Evolutionary conservation across 2,797 vertebrate species (phyloP), one percentile per base, ranked within the genome.

Genomic region (Arvicola amphibius): DNA sequence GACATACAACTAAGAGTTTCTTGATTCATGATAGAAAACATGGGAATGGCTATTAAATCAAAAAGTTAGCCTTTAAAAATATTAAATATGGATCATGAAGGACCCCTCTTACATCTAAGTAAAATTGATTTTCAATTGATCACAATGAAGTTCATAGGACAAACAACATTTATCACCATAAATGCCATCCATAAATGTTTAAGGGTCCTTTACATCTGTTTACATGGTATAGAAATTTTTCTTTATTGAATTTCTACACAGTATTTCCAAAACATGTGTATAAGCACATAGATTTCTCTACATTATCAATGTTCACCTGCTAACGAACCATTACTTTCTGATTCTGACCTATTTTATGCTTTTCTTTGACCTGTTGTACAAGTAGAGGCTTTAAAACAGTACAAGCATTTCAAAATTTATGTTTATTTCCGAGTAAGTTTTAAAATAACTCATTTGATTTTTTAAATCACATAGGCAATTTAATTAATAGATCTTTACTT

Each of bases 91-190:
- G 4, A 53, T 13, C 34, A 48, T 51, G 32, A 21, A 69, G 9
- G 16, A 79, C 17, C 5, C 3, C 37, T 6, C n/a, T 71, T 69
- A 76, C 3, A 1, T 59, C 27, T 56, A 94, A 77, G 43, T 76
- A 90, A 85, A 94, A 27, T 16, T 51, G 34, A 25, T 9, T 85
- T 97, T 78, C 34, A 67, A 51, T 85, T 95, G 37, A 61, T 71
- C n/a, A 51, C 14, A 90, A 59, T 9, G 56, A 34, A 74, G 29
- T 94, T 37, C 10, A 85, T 19, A n/a, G 14, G 9, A 11, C 63
- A 76, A 46, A 9, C 69, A 78, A 43, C 1, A 37, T 91, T 94
- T 67, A 34, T 67, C 79, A 6, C 12, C 59, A 65, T 77, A 43
- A 88, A 67, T 83, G 13, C 25, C 37, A 37, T 46, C 10, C 73